Evolutionary conservation across 1,140 invertebrate species (phyloP), one percentile per base, ranked within the genome.

Genomic region (Mizuhopecten yessoensis): DNA sequence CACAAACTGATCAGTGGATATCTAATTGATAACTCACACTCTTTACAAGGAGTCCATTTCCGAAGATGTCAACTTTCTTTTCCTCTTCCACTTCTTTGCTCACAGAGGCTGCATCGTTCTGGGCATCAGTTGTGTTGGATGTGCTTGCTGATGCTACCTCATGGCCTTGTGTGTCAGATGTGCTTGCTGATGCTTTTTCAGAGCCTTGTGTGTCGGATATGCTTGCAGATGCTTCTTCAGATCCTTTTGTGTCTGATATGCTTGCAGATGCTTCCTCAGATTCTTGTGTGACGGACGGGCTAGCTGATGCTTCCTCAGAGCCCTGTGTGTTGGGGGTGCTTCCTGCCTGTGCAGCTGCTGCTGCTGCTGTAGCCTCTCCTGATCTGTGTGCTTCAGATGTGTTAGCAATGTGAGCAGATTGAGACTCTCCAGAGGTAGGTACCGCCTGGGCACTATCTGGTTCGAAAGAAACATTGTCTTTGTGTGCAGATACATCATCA

Each of bases 31-130:
- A 5, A 29, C 57, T 90, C 89, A 93, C 94, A 91, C 94, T 94
- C 91, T 92, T 93, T 45, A 88, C 92, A 17, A 94, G 91, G 11
- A 92, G 88, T 49, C 93, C 93, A 93, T 92, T 94, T 89, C 94
- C 94, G 11, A 94, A 88, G 87, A 94, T 92, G 75, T 94, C 94
- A 86, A 94, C 34, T 17, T 86, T 91, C 87, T 91, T 91, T 45
- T 91, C 92, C 7, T 92, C 42, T 33, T 87, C 86, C 11, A 90
- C 88, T n/a, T 91, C 33, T 45, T 90, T 86, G 15, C 75, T 33
- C 20, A 86, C 33, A 39, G n/a, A 45, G 39, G 49, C 49, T 33
- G 23, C 88, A 17, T 89, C 34, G 23, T 91, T 42, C 86, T 93
- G 88, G 45, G 89, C 57, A 23, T 87, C 42, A 49, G 49, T 39